These are phyloP conservation scores for Drosophila mimetica DNA, from an alignment of 2,888 invertebrate species.

Conservation along the genomic window DNA sequence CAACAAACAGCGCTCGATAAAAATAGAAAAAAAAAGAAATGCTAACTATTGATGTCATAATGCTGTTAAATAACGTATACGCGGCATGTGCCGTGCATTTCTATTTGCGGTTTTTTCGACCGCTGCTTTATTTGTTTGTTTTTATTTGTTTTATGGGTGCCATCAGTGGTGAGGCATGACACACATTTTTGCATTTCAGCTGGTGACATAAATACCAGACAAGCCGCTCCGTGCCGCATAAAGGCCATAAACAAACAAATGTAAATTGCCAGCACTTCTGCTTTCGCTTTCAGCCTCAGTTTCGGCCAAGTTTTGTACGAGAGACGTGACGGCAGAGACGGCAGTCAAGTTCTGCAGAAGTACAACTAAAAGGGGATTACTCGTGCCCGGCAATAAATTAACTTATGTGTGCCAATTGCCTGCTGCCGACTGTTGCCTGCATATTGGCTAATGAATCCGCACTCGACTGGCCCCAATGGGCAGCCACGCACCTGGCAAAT, in stretches of 20 bases:
- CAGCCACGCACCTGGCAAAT: conserved; percentile 29
- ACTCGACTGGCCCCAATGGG: conserved; percentile 32
- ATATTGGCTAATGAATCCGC: conserved; percentile 35
- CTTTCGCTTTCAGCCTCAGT: conserved; percentile 66
- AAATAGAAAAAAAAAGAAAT: conserved; percentile 27
- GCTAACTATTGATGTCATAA: conserved; percentile 66
- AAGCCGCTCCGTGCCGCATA: conserved; percentile 14
- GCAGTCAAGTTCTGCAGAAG: conserved; percentile 35
- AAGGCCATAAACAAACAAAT: conserved; percentile 60
- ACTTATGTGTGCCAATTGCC: conserved; percentile 30
- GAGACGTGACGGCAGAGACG: conserved; percentile 73
- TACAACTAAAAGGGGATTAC: conserved; percentile 20
- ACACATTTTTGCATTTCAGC: conserved; percentile 71
- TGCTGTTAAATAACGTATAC: conserved; percentile 72
- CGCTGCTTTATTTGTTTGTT: conserved; percentile 16
- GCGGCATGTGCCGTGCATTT: conserved; percentile 65
- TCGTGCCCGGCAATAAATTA: conserved; percentile 23
- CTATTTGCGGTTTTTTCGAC: conserved; percentile 52
- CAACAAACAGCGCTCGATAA: conserved; percentile 40
- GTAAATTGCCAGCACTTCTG: conserved; percentile 58
- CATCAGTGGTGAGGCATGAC: conserved; percentile 60
- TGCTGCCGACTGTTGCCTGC: conserved; percentile 21
- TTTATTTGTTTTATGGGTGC: conserved; percentile 49
- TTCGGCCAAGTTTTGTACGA: conserved; percentile 5
- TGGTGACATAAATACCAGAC: conserved; percentile 61